Evolutionary conservation across 2,888 invertebrate species (phyloP).

Genomic region (Chymomyza procnemis): DNA sequence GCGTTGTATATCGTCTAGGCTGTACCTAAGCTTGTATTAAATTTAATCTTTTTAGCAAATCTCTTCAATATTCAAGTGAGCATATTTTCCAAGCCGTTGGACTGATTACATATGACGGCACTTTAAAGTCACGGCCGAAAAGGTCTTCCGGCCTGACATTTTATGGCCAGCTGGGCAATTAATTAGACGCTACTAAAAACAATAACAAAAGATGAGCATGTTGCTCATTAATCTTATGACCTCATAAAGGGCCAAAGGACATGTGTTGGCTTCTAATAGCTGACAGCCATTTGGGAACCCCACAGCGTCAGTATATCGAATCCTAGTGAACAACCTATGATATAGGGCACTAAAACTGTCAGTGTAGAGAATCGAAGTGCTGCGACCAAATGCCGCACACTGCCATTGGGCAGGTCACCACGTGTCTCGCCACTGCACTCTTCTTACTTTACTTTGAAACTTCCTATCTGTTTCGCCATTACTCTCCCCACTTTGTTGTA

Average conservation of each 20-base stretch:
- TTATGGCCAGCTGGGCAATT: constrained; percentile 38
- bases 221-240: constrained; percentile 66
- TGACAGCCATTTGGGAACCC: constrained; percentile 26
- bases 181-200: constrained; percentile 58
- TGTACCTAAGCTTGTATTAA: neutral
- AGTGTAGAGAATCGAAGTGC: constrained; percentile 4
- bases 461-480: too few relatives aligned
- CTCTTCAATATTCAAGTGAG: neutral
- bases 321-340: constrained; percentile 7
- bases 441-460: too few relatives aligned
- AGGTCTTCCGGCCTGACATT: neutral
- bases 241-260: constrained; percentile 56
- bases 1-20: neutral
- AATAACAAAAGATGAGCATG: constrained; percentile 63
- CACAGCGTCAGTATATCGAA: neutral
- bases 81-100: neutral
- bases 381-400: neutral
- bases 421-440: neutral
- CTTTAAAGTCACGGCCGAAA: neutral
- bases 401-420: neutral
- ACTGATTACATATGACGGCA: neutral
- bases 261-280: constrained; percentile 26
- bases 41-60: neutral
- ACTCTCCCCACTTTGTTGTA: neutral
- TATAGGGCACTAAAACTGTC: constrained; percentile 29